Conservation (phyloP, 2,797 vertebrate genomes). For the Kryptolebias ocellatus region DNA sequence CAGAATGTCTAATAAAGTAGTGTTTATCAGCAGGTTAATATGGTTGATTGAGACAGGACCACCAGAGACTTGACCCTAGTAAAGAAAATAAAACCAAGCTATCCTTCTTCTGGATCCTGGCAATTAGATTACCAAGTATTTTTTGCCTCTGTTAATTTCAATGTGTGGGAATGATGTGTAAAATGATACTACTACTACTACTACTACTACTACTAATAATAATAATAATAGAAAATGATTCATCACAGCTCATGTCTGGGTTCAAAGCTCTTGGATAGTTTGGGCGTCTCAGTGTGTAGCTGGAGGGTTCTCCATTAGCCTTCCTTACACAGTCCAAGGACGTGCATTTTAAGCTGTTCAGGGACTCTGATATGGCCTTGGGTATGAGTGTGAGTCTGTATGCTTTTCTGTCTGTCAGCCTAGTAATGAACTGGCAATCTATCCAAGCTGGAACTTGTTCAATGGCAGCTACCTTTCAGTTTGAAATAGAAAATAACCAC, state of each 20-base stretch:
- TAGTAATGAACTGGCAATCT: conserved; percentile 1
- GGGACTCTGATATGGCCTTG: too few relatives aligned
- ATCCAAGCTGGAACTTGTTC: too few relatives aligned
- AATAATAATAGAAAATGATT: too few relatives aligned
- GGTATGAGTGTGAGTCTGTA: too few relatives aligned
- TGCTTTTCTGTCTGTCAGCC: background rate
- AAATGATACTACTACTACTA: too few relatives aligned
- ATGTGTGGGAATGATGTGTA: background rate
- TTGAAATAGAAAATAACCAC: background rate
- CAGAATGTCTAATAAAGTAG: conserved; percentile 26
- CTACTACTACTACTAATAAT: too few relatives aligned
- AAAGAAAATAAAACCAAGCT: conserved; percentile 29
- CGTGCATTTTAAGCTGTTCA: too few relatives aligned
- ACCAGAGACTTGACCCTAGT: conserved; percentile 37
- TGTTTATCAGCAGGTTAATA: conserved; percentile 48
- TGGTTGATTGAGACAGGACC: conserved; percentile 28
- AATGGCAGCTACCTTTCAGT: background rate
- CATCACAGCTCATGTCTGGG: too few relatives aligned
- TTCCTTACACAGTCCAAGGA: too few relatives aligned
- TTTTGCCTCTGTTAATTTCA: background rate
- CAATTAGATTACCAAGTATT: conserved; percentile 6
- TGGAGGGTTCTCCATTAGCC: too few relatives aligned
- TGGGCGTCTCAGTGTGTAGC: too few relatives aligned
- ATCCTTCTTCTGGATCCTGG: conserved; percentile 34
- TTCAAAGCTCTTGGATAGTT: too few relatives aligned